These are phyloP conservation scores for Heteropelma amictum DNA, from an alignment of 2,888 invertebrate genomes.

Conservation along the genomic window DNA sequence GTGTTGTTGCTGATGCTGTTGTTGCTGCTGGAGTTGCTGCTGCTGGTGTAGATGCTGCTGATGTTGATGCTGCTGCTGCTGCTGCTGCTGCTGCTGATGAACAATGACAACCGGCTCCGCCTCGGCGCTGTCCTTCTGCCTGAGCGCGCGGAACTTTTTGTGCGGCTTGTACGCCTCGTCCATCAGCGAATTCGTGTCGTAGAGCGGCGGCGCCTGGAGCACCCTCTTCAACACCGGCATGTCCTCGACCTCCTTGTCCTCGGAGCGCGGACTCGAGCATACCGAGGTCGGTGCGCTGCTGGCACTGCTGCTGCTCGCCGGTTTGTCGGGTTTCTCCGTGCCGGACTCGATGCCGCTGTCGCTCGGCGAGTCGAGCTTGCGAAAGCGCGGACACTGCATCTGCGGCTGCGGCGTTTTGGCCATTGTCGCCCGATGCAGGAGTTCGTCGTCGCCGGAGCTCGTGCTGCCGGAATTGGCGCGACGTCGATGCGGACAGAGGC, in stretches of 20 bases:
- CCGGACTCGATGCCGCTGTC: constrained; percentile 97
- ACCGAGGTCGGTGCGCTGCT: constrained; percentile 84
- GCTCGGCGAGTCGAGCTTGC: constrained; percentile 93
- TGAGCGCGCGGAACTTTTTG: constrained; percentile 94
- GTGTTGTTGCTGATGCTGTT: constrained; percentile 67
- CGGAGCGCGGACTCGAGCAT: constrained; percentile 91
- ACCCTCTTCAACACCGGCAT: constrained; percentile 97
- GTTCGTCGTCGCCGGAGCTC: constrained; percentile 89
- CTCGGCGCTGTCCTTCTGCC: constrained; percentile 89
- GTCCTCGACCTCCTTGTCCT: constrained; percentile 90
- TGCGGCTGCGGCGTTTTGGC: constrained; percentile 77
- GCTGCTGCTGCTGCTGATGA: constrained; percentile 79
- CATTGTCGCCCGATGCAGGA: constrained; percentile 72
- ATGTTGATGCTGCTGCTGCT: constrained; percentile 73
- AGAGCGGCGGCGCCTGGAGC: constrained; percentile 93
- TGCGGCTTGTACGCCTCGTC: constrained; percentile 97
- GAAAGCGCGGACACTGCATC: constrained; percentile 83
- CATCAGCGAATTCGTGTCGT: constrained; percentile 94
- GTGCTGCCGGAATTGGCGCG: constrained; percentile 86
- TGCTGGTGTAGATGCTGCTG: constrained; percentile 74
- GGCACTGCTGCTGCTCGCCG: constrained; percentile 81
- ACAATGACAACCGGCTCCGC: constrained; percentile 83
- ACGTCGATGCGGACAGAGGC: constrained; percentile 85
- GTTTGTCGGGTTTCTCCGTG: constrained; percentile 90
- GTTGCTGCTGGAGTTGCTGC: constrained; percentile 41